A percentile compares a stretch with the other conserved stretches of the same genome.
These are phyloP conservation scores for Nudaria mundana DNA, from an alignment of 2,888 invertebrate species.

Conservation along the genomic window DNA sequence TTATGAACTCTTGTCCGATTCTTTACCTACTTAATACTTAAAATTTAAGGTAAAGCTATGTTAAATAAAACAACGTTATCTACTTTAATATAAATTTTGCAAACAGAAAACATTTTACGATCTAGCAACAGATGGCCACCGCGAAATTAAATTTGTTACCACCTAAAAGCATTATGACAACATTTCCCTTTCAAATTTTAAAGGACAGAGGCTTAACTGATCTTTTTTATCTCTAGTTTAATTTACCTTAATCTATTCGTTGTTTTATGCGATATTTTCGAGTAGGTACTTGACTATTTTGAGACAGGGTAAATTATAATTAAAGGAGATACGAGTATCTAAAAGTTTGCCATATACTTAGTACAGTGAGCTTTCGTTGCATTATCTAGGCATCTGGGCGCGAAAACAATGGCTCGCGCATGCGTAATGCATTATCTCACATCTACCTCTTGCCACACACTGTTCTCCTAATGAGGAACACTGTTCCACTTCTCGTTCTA, in stretches of 20 bases:
- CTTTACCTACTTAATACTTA: no score
- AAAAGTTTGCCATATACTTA: slow-evolving; percentile 52
- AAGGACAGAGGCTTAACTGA: no score
- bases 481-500: slow-evolving; percentile 61
- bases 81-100: no score
- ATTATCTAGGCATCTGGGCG: slow-evolving; percentile 57
- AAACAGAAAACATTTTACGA: slow-evolving; percentile 6
- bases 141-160: slow-evolving; percentile 4
- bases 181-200: no score
- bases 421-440: slow-evolving; percentile 78
- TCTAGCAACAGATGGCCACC: slow-evolving; percentile 6
- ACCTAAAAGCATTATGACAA: not conserved
- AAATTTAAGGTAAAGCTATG: no score
- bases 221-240: no score
- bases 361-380: slow-evolving; percentile 56
- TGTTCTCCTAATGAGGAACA: slow-evolving; percentile 74
- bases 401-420: slow-evolving; percentile 75
- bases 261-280: no score
- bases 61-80: no score
- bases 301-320: not conserved
- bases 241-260: no score
- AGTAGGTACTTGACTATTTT: not conserved
- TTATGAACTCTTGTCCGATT: no score
- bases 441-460: slow-evolving; percentile 73
- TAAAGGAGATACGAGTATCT: slow-evolving; percentile 38